Percentiles rank a stretch among this genome's conserved stretches.
Conservation (phyloP, 1,140 invertebrate species). For the Agraylea sexmaculata region DNA sequence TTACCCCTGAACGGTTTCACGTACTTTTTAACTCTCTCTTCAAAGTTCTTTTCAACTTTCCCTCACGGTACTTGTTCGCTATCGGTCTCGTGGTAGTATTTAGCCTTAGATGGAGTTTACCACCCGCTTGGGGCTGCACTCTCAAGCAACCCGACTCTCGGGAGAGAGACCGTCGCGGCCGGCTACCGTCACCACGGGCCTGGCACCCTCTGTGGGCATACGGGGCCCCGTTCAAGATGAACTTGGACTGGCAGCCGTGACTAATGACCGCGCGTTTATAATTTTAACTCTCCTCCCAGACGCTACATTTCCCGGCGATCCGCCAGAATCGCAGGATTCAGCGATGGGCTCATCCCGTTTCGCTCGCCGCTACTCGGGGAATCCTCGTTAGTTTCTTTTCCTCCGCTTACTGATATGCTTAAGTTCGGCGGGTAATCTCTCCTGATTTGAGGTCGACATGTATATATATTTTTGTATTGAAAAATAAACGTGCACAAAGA, state of each 20-base stretch:
- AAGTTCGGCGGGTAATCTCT: constrained; percentile 68
- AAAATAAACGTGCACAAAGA: constrained; percentile 4
- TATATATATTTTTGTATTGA: constrained; percentile 6
- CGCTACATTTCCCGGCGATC: constrained; percentile 51
- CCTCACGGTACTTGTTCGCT: constrained; percentile 85
- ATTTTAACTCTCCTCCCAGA: constrained; percentile 41
- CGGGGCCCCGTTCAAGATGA: constrained; percentile 56
- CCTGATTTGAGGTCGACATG: constrained; percentile 52
- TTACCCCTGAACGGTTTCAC: constrained; percentile 68
- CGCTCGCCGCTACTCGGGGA: constrained; percentile 78
- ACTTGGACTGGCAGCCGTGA: constrained; percentile 42
- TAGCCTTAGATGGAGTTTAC: constrained; percentile 80
- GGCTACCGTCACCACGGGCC: constrained; percentile 47
- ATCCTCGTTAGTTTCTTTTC: constrained; percentile 88
- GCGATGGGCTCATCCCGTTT: constrained; percentile 66
- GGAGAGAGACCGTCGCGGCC: constrained; percentile 44
- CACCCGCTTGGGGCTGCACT: constrained; percentile 73
- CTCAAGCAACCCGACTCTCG: constrained; percentile 74
- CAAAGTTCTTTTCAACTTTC: constrained; percentile 85
- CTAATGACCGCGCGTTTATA: constrained; percentile 17
- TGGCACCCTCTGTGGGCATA: constrained; percentile 57
- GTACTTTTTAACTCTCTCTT: constrained; percentile 80
- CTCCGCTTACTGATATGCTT: constrained; percentile 86
- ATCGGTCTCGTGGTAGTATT: constrained; percentile 75
- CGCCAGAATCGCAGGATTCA: constrained; percentile 33